Conservation (phyloP, 2,797 vertebrate species). For the Mus spretus region DNA sequence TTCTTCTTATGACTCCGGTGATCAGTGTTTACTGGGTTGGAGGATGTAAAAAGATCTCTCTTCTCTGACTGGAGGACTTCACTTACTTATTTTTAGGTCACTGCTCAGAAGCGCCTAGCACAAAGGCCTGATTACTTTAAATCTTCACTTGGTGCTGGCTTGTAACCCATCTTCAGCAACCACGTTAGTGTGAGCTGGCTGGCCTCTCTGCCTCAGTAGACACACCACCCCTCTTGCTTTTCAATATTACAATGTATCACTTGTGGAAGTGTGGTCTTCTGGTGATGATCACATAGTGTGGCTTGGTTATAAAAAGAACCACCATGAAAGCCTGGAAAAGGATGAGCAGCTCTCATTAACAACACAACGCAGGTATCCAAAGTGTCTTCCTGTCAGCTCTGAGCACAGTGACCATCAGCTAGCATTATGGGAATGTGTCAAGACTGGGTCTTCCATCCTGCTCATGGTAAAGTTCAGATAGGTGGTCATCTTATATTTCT, state of each 20-base stretch:
- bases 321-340: background rate
- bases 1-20: background rate
- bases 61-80: background rate
- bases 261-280: background rate
- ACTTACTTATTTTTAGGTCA: background rate
- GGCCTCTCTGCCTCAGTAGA: background rate
- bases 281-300: background rate
- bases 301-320: fast-evolving
- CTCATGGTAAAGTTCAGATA: background rate
- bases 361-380: background rate
- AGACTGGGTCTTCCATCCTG: background rate
- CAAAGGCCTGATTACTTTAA: fast-evolving
- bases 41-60: background rate
- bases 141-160: background rate
- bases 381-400: fast-evolving
- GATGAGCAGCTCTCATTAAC: background rate
- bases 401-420: background rate
- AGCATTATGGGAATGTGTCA: background rate
- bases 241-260: background rate
- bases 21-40: background rate
- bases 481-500: background rate
- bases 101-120: background rate
- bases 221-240: fast-evolving
- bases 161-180: fast-evolving
- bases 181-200: background rate